These are phyloP conservation scores for Seriola aureovittata DNA, from an alignment of 2,113 vertebrate species.

Conservation along the genomic window DNA sequence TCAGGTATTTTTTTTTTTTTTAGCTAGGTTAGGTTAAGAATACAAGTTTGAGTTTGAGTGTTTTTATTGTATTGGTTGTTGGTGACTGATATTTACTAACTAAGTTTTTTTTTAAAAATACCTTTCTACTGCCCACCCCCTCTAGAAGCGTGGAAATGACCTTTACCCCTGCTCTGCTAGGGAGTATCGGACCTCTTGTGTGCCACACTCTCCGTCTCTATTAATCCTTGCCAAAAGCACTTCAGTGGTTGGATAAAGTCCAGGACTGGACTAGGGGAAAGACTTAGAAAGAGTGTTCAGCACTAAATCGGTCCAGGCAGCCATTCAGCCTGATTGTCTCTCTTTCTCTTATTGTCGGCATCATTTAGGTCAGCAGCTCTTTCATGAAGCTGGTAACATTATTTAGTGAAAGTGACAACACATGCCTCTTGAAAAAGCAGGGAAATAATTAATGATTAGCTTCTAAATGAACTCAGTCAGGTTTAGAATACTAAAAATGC, in stretches of 20 bases:
- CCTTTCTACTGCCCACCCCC: background rate
- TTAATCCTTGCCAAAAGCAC: conserved; percentile 32
- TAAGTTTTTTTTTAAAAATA: background rate
- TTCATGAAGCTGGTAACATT: conserved; percentile 18
- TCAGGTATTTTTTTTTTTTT: background rate
- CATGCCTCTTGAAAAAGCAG: background rate
- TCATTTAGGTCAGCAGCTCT: conserved; percentile 17
- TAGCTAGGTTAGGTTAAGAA: no score
- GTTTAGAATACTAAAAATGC: conserved; percentile 17
- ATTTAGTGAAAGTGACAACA: background rate
- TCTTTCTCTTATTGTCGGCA: conserved; percentile 19
- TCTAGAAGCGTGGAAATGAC: conserved; percentile 33
- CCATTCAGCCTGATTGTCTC: conserved; percentile 26
- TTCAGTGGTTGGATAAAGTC: conserved; percentile 38
- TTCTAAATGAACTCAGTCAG: background rate
- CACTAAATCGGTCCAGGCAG: conserved; percentile 23
- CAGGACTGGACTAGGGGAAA: conserved; percentile 35
- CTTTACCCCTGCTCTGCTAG: conserved; percentile 21
- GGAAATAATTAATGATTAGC: background rate
- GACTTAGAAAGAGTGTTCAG: conserved; percentile 22
- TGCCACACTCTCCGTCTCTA: conserved; percentile 29
- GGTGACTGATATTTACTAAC: background rate
- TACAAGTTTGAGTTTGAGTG: no score
- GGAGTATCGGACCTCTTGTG: conserved; percentile 20
- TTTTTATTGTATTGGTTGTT: background rate